These are phyloP conservation scores for Piscicola geometra DNA, from an alignment of 2,888 invertebrate species.

Conservation along the genomic window DNA sequence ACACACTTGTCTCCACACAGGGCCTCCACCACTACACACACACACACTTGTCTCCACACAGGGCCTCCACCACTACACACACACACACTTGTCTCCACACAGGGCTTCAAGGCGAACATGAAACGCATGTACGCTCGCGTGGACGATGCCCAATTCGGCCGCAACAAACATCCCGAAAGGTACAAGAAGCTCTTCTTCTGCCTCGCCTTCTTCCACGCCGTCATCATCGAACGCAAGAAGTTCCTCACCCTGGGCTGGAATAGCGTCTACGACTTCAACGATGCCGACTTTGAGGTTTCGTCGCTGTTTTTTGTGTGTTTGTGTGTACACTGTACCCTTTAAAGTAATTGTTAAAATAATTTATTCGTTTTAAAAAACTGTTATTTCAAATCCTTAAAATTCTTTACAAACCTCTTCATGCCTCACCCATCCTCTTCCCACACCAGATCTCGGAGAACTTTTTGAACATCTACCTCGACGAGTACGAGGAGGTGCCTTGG, in stretches of 20 bases:
- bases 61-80: no score
- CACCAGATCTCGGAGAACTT: conserved; percentile 66
- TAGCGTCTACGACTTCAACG: conserved; percentile 81
- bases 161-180: conserved; percentile 66
- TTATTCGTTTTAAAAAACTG: neutral
- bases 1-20: neutral
- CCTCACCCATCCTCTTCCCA: neutral
- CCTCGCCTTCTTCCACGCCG: conserved; percentile 79
- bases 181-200: conserved; percentile 70
- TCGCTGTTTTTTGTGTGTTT: neutral
- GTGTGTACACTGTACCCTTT: neutral
- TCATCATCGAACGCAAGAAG: conserved; percentile 76
- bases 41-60: neutral
- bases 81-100: neutral
- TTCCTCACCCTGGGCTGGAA: conserved; percentile 86
- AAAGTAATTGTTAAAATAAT: neutral
- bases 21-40: neutral
- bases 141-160: conserved; percentile 70
- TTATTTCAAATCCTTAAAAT: conserved; percentile 1
- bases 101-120: conserved; percentile 81
- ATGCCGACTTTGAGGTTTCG: conserved; percentile 80
- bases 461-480: conserved; percentile 75
- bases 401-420: neutral
- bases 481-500: conserved; percentile 84
- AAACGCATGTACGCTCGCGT: conserved; percentile 74